These are phyloP conservation scores for Ianthella basta DNA, from an alignment of 37 sponge, comb jelly and placozoan species.

Conservation along the genomic window DNA sequence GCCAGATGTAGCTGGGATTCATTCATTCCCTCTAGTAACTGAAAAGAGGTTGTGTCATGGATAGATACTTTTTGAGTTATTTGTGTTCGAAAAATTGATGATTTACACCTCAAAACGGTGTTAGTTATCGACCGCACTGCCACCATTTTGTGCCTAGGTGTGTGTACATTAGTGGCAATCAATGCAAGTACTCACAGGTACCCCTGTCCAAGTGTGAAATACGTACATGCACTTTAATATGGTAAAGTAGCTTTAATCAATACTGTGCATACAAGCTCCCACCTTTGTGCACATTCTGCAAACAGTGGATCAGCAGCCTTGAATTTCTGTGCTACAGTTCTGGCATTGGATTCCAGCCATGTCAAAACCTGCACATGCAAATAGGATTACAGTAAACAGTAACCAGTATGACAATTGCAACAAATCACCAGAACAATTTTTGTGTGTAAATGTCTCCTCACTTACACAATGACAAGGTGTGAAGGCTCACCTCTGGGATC, in stretches of 20 bases:
- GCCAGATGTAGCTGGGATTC: too few species aligned
- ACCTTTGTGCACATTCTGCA: constrained; percentile 47
- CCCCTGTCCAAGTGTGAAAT: background rate
- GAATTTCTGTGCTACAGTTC: constrained; percentile 48
- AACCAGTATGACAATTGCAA: background rate
- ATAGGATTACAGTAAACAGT: too few species aligned
- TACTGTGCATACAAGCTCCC: background rate
- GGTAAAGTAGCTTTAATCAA: background rate
- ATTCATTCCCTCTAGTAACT: too few species aligned
- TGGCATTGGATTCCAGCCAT: constrained; percentile 75
- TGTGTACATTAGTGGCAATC: background rate
- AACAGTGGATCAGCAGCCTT: constrained; percentile 52
- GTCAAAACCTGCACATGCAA: constrained; percentile 58
- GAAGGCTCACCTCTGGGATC: constrained; percentile 73
- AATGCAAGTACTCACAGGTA: background rate
- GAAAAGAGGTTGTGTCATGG: too few species aligned
- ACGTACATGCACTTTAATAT: background rate
- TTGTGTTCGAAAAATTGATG: too few species aligned
- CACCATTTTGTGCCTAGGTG: too few species aligned
- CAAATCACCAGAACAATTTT: too few species aligned
- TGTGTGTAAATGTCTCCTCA: background rate
- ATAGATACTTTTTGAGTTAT: too few species aligned
- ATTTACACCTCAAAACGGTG: too few species aligned
- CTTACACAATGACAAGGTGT: background rate
- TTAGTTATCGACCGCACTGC: too few species aligned